These are phyloP conservation scores for Atta texana DNA, from an alignment of 1,140 invertebrate species.

Conservation along the genomic window DNA sequence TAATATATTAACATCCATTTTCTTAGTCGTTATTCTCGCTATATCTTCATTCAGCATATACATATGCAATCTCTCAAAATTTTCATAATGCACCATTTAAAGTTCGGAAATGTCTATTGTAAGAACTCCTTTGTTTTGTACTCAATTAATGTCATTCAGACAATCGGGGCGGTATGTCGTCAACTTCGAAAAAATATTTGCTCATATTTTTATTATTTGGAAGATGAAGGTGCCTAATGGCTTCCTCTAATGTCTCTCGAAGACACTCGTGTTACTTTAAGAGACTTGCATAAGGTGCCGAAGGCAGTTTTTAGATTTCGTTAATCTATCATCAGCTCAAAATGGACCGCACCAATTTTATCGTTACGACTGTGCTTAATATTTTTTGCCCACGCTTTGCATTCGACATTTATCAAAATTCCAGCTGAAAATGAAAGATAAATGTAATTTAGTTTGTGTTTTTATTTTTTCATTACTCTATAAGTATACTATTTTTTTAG, in stretches of 20 bases:
- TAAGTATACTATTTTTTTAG: not conserved
- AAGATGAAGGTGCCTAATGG: slow-evolving; percentile 55
- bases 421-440: slow-evolving; percentile 88
- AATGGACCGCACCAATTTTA: slow-evolving; percentile 94
- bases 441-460: not conserved
- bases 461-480: slow-evolving; percentile 9
- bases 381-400: slow-evolving; percentile 96
- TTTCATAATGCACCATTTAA: not conserved
- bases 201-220: slow-evolving; percentile 55
- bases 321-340: slow-evolving; percentile 96
- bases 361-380: slow-evolving; percentile 93
- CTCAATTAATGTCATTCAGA: slow-evolving; percentile 45
- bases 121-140: slow-evolving; percentile 60
- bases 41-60: not conserved
- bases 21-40: not conserved
- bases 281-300: slow-evolving; percentile 1
- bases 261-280: slow-evolving; percentile 35
- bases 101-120: not conserved
- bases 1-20: not conserved
- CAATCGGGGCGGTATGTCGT: slow-evolving; percentile 25
- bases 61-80: slow-evolving; percentile 21
- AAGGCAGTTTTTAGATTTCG: slow-evolving; percentile 17
- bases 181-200: slow-evolving; percentile 23
- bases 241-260: not conserved
- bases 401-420: slow-evolving; percentile 95